Base-by-base conservation (phyloP, 2,888 invertebrate species). In the Tetanocera ferruginea region DNA sequence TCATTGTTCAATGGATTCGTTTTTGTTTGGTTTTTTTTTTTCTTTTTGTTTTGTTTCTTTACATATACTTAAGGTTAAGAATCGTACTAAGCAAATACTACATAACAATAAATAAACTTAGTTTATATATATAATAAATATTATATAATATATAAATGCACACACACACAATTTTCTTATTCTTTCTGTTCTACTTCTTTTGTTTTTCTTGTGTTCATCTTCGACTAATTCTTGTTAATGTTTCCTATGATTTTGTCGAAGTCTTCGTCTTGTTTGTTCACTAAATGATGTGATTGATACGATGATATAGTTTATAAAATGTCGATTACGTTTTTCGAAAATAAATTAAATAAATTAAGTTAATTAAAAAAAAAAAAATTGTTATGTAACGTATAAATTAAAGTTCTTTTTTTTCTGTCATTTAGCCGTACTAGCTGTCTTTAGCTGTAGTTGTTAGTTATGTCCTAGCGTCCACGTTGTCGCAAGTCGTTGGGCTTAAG, bases 291-390 rank as follows among this genome's bases (percentile, higher is more conserved):
- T 55, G 19, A 37, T 66, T 55, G 19, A 37, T 66, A n/a, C 31
- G 64, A 37, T 66, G 64, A 28, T 66, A 37, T 34, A 66, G 19
- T 37, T n/a, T 66, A 5, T 55, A 43, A 43, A 43, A 43, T 43
- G 43, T 43, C 14, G n/a, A 23, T 37, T 11, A 62, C 28, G 23
- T 49, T 67, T 34, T 23, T 75, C 66, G 76, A 84, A 83, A 86
- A 85, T 87, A 87, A 86, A 86, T 87, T 86, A 85, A 87, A 85
- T 88, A 85, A 86, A 85, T 85, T 84, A 82, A 85, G 84, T 84
- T 84, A 86, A 82, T 84, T 85, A 84, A 78, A 76, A 72, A 78
- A 78, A 85, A 76, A 67, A 67, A 64, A 74, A 73, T 70, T 76
- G 67, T 19, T 51, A 43, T 23, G 43, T 37, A 57, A 23, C 43